Percentiles rank a stretch among this genome's conserved stretches.
These are phyloP conservation scores for Galagoides demidoff DNA, from an alignment of 2,797 vertebrate species.

Conservation along the genomic window DNA sequence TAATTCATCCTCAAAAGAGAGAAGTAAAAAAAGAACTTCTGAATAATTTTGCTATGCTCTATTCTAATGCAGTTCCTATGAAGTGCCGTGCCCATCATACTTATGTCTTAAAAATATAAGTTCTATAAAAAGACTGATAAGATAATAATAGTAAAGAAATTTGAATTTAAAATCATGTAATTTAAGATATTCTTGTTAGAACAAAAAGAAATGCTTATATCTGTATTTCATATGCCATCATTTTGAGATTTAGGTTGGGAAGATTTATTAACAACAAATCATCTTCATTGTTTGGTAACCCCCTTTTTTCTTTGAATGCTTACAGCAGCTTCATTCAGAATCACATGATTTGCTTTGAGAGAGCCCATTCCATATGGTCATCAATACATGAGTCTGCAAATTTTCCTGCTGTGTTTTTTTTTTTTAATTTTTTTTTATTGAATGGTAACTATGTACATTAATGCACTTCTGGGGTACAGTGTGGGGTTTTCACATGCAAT, in stretches of 20 bases:
- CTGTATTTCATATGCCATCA: background rate
- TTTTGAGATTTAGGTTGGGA: background rate
- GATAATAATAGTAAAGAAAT: background rate
- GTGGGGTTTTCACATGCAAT: too few species aligned
- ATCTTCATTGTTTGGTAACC: background rate
- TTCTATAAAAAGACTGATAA: conserved; percentile 28
- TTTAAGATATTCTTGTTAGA: background rate
- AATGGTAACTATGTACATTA: too few species aligned
- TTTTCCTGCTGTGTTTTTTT: background rate
- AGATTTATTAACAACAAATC: background rate
- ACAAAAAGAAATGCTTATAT: background rate
- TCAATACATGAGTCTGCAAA: background rate
- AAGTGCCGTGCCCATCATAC: background rate
- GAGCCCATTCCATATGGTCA: background rate
- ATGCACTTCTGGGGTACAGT: too few species aligned
- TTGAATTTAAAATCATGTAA: conserved; percentile 43
- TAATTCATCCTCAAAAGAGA: conserved; percentile 14
- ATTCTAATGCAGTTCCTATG: background rate
- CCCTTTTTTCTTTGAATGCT: background rate
- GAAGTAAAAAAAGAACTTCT: background rate
- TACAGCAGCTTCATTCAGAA: too few species aligned
- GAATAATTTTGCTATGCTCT: background rate
- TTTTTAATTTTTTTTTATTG: too few species aligned
- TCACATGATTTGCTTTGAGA: background rate
- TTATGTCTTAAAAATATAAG: background rate